Evolutionary conservation across 2,888 invertebrate genomes (phyloP), one percentile per base, ranked within the genome.

Genomic region (Hemithea aestivaria): DNA sequence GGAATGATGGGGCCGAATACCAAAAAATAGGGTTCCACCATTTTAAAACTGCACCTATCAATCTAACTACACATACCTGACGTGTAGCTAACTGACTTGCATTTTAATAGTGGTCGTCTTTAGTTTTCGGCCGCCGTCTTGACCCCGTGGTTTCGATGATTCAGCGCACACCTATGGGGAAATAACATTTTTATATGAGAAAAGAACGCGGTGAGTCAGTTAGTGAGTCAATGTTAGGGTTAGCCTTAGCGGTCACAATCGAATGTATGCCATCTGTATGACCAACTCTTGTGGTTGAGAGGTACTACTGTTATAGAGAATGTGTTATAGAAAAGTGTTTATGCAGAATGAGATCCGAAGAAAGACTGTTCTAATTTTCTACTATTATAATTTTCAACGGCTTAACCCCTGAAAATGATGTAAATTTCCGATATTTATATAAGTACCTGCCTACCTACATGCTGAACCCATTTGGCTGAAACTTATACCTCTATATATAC

Each of bases 151-250:
- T 47, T 48, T 53, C 56, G 73, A 62, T 80, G 77, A 78, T 59
- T 78, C 77, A 76, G 62, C 43, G 65, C 59, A n/a, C 69, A 81
- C 68, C 81, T 82, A 72, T 67, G 72, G 72, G 58, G 60, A 75
- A 75, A 76, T 66, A 75, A 75, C 28, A 64, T 55, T 43, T 63
- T 57, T 52, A 58, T 56, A 48, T 62, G 60, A 58, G 58, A 69
- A 61, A 68, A 58, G 62, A 66, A 56, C 63, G 71, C 65, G 59
- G 52, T 66, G 72, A 73, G 40, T 68, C 68, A 67, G 53, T 45
- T 47, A 48, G 64, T 81, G 82, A 82, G 59, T 85, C 82, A 83
- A 73, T 58, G 53, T 52, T 49, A 16, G 16, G 16, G 58, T 58
- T 66, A 61, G 68, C 67, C 64, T 58, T 64, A 61, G 69, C 72